phyloP scores from a whole-genome alignment of 2,113 vertebrate species.

The Etheostoma spectabile region DNA sequence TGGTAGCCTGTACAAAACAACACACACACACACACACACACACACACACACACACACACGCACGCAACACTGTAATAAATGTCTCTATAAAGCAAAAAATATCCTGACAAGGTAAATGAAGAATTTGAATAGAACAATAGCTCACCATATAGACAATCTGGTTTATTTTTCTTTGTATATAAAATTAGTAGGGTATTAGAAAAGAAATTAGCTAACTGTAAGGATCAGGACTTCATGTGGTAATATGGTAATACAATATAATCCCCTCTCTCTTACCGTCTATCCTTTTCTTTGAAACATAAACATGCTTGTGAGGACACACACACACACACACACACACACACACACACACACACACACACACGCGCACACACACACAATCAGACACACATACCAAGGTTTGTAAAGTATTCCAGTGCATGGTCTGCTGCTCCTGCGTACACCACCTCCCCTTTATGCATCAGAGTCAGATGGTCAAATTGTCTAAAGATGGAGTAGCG shows the following conservation, averaged over 20 bases:
- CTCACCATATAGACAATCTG: background rate
- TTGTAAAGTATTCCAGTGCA: conserved; percentile 80
- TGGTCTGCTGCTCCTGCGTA: conserved; percentile 75
- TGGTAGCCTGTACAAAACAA: conserved; percentile 78
- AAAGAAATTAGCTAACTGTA: no score
- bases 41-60: no score
- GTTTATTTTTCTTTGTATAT: background rate
- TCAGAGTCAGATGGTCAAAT: conserved; percentile 85
- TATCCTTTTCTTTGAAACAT: no score
- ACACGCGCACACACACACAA: background rate
- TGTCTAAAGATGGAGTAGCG: conserved; percentile 86
- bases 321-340: no score
- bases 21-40: background rate
- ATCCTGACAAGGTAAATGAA: background rate
- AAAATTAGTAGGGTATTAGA: background rate
- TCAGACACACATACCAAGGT: conserved; percentile 67
- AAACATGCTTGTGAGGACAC: no score
- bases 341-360: no score
- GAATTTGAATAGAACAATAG: background rate
- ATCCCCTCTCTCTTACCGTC: background rate
- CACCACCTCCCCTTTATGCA: conserved; percentile 85
- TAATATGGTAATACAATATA: background rate
- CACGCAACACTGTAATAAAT: background rate
- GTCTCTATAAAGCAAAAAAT: background rate
- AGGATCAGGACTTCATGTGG: background rate